Percentiles rank a stretch among this genome's conserved stretches.
These are phyloP conservation scores for Lota lota DNA, from an alignment of 2,113 vertebrate species.

Conservation along the genomic window DNA sequence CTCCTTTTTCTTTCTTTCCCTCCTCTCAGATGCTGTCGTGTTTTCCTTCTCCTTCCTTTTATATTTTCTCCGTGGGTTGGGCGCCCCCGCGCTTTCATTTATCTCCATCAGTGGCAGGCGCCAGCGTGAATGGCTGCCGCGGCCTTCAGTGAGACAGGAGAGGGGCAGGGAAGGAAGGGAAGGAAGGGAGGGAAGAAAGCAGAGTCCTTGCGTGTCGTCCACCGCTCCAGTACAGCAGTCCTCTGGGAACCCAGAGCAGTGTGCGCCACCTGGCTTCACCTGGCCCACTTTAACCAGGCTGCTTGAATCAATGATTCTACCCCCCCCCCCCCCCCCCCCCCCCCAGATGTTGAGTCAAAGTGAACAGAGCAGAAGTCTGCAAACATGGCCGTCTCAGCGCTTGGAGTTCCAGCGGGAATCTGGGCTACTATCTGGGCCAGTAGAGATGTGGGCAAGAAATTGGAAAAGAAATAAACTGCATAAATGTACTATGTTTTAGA, in stretches of 20 bases:
- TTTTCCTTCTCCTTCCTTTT: no score
- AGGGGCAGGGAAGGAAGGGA: slow-evolving; percentile 14
- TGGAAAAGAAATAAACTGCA: slow-evolving; percentile 20
- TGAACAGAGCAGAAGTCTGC: slow-evolving; percentile 22
- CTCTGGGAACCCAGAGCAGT: slow-evolving; percentile 10
- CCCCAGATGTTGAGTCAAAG: slow-evolving; percentile 18
- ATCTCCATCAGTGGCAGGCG: slow-evolving; percentile 17
- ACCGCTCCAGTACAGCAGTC: slow-evolving; percentile 14
- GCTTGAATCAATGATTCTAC: neutral
- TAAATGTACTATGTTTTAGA: neutral
- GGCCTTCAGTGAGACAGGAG: slow-evolving; percentile 19
- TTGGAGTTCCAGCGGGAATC: slow-evolving; percentile 46
- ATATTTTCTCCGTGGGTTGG: neutral
- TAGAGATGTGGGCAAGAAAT: slow-evolving; percentile 11
- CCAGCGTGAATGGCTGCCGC: slow-evolving; percentile 28
- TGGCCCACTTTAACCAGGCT: slow-evolving; percentile 30
- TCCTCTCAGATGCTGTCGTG: slow-evolving; percentile 18
- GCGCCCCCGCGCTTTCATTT: neutral
- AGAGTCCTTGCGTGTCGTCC: neutral
- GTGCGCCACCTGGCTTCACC: slow-evolving; percentile 17
- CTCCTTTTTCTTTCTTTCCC: slow-evolving; percentile 29
- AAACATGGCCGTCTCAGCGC: slow-evolving; percentile 5
- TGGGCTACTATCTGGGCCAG: slow-evolving; percentile 59
- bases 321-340: no score
- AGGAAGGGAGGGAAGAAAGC: slow-evolving; percentile 20